Base-by-base conservation (phyloP, 2,888 invertebrate species). In the Abrostola triplasia region DNA sequence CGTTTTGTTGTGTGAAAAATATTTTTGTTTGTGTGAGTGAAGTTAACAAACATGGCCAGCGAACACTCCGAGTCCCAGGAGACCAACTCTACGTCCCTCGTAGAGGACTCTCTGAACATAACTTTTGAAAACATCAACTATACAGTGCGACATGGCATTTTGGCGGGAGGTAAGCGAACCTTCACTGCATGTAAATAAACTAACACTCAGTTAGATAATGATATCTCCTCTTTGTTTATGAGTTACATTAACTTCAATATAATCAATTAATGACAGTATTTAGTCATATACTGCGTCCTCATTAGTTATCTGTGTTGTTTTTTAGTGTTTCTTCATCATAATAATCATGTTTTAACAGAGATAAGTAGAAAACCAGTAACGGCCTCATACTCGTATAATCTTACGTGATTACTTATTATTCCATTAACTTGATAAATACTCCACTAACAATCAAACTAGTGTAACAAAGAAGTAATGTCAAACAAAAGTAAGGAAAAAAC, bases 91-190 rank as follows among this genome's bases (percentile, higher is more conserved):
- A 87, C 92, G n/a, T 88, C 92, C 6, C 76, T 88, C 8, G 84
- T 88, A 2, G 94, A 93, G 75, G 92, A 93, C 75, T 87, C 95
- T 36, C 92, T 97, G 53, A 95, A 96, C 83, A 94, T 97, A 76
- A 95, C 96, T 70, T 97, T 97, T 85, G 94, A 95, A 82, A 95
- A 97, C 81, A 88, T 97, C 65, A 95, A 95, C 52, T 97, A 96
- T 86, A 94, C 94, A 35, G 96, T 97, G 8, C 95, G 95, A 67
- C 95, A 95, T 76, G 95, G 96, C 67, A 81, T 96, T 68, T 90
- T 96, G 50, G 88, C 87, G 73, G 91, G 92, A 93, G 95, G 96
- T 96, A 90, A 91, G 90, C 13, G 54, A 55, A 59, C 70, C 59
- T 65, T 51, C 59, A 71, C 59, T 60, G 51, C 53, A 41, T 55